Base-by-base conservation (phyloP, 2,888 invertebrate species). In the Tanypteryx hageni region DNA sequence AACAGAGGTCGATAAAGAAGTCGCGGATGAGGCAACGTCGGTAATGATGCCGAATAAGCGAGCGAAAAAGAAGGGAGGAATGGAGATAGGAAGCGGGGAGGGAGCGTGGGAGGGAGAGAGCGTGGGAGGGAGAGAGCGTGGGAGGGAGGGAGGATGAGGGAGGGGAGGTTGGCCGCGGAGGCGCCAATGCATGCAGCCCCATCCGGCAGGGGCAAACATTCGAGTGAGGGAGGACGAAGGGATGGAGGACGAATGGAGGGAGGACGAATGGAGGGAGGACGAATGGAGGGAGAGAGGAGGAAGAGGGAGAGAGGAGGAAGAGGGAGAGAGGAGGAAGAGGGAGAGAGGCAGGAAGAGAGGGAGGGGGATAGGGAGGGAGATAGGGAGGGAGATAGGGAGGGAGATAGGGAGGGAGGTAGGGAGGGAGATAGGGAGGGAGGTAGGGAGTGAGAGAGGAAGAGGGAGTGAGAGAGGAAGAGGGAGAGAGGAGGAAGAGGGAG, bases 31-130 rank as follows among this genome's bases (percentile, higher is more conserved):
- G 82, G 10, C 44, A 31, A 16, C 44, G 31, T 82, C 44, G 83
- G 22, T 86, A 86, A 86, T 86, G 85, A 64, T 22, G 64, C 64
- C 64, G 64, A 89, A 89, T 89, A 64, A 89, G 89, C 64, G 31
- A 14, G 27, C 44, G 89, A 27, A 59, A 44, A 8, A 18, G 7
- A 56, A n/a, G 16, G 64, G 5, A 44, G 83, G 18, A 16, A n/a
- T 31, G 82, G 16, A 18, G 82, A 44, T 11, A 44, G 83, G 27
- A 11, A 57, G 83, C 3, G 7, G 56, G 56, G 1, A 57, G 57
- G 14, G 83, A 83, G 18, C 11, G 18, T 11, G 8, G 83, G 27
- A 56, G 44, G 64, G 8, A 57, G 10, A 83, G 27, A 5, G 31
- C 1, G 10, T 0, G 44, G 3, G 44, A 64, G 64, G 13, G 13